Base-by-base conservation (phyloP, 1,140 invertebrate species). In the Cephus cinctus region DNA sequence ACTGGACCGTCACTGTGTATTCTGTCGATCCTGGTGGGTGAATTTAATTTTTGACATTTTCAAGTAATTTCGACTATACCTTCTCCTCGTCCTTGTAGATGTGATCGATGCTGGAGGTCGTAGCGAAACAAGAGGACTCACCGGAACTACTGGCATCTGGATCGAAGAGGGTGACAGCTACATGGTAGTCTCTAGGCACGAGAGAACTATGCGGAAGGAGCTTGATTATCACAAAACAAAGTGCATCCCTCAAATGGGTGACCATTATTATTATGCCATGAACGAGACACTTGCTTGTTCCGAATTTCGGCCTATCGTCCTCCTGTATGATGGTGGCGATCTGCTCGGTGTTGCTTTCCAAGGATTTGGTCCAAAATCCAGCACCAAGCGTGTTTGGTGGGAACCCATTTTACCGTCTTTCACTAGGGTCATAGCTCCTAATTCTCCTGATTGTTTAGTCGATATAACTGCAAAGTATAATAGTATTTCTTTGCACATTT, bases 231-330 rank as follows among this genome's bases (percentile, higher is more conserved):
- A 71, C 47, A 75, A 75, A 51, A 67, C 75, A 47, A 74, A 74
- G 50, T 76, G 74, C 47, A 63, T 75, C n/a, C 71, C 70, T 12
- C 74, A 73, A 36, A 75, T 75, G 72, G 74, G 73, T 76, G 55
- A 51, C 11, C 30, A 15, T 20, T 8, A 45, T 36, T 34, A 35
- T 32, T 43, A 36, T 34, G 4, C 74, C 44, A 71, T 77, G 68
- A 69, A 67, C 0, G 35, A 44, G 0, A 58, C 72, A 3, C 61
- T 64, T 50, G 67, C 63, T 5, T 77, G 75, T 55, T 66, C 75
- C 21, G 65, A 67, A 16, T 19, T 71, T 12, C 54, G 73, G 14
- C 73, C 72, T 8, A 76, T 71, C 67, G 76, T 76, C 50, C 63
- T 63, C 0, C 42, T 74, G 36, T 65, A 67, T 2, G 68, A 62